Conservation (phyloP, 92 coral and sea anemone species). For the Porites rus region DNA sequence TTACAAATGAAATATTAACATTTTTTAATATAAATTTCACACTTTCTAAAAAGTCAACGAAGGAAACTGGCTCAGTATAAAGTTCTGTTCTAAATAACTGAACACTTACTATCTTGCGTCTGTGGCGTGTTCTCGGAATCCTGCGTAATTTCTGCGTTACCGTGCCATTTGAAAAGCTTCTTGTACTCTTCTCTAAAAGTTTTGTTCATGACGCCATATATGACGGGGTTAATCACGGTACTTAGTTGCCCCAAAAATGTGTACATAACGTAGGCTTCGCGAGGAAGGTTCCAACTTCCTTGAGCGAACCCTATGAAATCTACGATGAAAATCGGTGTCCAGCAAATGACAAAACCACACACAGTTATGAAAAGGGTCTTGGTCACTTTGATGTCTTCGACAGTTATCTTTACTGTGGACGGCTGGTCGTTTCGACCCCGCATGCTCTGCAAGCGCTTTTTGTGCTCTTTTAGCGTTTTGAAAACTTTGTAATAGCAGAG, state of each 20-base stretch:
- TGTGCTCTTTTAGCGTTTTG: conserved; percentile 64
- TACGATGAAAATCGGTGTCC: conserved; percentile 76
- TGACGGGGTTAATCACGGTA: conserved; percentile 75
- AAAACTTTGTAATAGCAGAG: conserved; percentile 79
- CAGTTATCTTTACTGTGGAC: conserved; percentile 23
- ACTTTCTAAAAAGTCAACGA: not conserved
- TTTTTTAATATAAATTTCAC: not conserved
- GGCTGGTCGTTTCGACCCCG: conserved; percentile 32
- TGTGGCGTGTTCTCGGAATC: conserved; percentile 51
- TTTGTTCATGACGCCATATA: conserved; percentile 87
- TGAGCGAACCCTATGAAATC: conserved; percentile 82
- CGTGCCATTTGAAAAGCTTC: conserved; percentile 43
- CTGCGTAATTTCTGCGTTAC: conserved; percentile 26
- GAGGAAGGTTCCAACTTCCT: conserved; percentile 74
- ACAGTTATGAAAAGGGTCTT: conserved; percentile 76
- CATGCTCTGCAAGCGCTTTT: conserved; percentile 42
- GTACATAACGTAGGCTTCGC: conserved; percentile 84
- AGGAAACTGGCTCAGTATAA: too few relatives aligned
- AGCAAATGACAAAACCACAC: conserved; percentile 72
- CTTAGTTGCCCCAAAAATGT: conserved; percentile 80
- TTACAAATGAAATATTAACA: too few relatives aligned
- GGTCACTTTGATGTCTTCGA: conserved; percentile 78
- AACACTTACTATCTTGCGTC: conserved; percentile 50
- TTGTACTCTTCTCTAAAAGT: conserved; percentile 78
- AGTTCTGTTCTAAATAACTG: conserved; percentile 20